A percentile compares a stretch with the other conserved stretches of the same genome.
phyloP scores from a whole-genome alignment of 2,888 invertebrate species.

The Parnassius apollo region DNA sequence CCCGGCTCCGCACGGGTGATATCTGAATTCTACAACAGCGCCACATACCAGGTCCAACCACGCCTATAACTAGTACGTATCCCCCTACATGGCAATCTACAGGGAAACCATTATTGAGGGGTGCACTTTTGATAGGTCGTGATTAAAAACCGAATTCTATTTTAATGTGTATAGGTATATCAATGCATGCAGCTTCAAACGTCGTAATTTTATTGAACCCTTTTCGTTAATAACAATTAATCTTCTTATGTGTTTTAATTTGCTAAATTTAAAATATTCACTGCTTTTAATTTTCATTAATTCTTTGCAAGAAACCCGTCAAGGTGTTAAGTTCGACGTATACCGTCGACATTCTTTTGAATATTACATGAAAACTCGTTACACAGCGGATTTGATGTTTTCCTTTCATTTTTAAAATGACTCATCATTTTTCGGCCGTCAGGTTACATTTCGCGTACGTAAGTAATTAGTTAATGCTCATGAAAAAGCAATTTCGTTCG shows the following conservation, averaged over 20 bases:
- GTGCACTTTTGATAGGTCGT: too few species aligned
- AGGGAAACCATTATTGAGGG: too few species aligned
- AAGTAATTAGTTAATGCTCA: conserved; percentile 27
- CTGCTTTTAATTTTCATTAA: conserved; percentile 33
- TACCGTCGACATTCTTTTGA: conserved; percentile 32
- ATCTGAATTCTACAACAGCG: too few species aligned
- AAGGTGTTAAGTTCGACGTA: conserved; percentile 36
- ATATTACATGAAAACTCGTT: conserved; percentile 37
- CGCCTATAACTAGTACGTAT: too few species aligned
- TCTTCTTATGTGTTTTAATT: neutral
- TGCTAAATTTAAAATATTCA: conserved; percentile 24
- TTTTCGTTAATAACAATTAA: too few species aligned
- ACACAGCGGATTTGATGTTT: conserved; percentile 32
- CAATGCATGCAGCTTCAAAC: too few species aligned
- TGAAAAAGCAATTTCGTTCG: conserved; percentile 25
- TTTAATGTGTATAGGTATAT: too few species aligned
- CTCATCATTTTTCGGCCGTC: conserved; percentile 35
- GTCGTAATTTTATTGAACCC: too few species aligned
- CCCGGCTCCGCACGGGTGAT: too few species aligned
- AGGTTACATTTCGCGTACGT: conserved; percentile 20
- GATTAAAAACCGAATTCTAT: too few species aligned
- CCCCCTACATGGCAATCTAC: too few species aligned
- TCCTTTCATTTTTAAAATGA: conserved; percentile 41
- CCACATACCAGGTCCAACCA: too few species aligned
- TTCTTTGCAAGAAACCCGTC: conserved; percentile 42